Conservation (phyloP, 2,797 vertebrate genomes). For the Propithecus perrieri region DNA sequence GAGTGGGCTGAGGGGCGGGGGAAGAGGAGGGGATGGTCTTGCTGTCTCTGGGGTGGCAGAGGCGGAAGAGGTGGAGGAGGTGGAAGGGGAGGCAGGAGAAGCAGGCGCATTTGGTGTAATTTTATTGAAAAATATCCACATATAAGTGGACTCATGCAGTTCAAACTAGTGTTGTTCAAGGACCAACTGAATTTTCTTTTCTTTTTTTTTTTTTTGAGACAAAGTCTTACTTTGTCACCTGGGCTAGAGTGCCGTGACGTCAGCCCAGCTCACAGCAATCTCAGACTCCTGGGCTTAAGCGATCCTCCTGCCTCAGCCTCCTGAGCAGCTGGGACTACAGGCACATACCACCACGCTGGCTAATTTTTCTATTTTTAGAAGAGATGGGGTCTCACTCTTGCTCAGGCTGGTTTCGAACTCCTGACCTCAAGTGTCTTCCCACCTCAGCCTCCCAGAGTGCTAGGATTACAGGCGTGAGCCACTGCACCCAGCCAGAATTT, state of each 20-base stretch:
- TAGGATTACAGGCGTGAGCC: too few relatives aligned
- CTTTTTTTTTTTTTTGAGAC: not conserved
- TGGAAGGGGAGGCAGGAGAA: not conserved
- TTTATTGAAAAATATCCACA: not conserved
- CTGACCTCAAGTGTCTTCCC: too few relatives aligned
- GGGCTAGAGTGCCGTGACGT: not conserved
- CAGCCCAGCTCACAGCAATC: not conserved
- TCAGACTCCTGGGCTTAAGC: not conserved
- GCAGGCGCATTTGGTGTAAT: not conserved
- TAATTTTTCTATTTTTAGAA: not conserved
- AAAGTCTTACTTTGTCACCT: not conserved
- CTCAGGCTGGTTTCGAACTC: too few relatives aligned
- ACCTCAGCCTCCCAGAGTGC: too few relatives aligned
- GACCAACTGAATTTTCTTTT: not conserved
- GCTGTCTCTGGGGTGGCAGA: not conserved
- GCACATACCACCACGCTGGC: not conserved
- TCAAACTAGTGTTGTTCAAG: not conserved
- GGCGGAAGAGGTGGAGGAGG: not conserved
- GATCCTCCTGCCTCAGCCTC: not conserved
- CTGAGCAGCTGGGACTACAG: not conserved
- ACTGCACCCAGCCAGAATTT: not conserved
- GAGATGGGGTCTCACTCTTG: too few relatives aligned
- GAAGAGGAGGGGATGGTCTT: not conserved
- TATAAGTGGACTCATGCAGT: not conserved
- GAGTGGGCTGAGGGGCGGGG: not conserved